phyloP scores from a whole-genome alignment of 2,113 vertebrate genomes.

The Tragelaphus scriptus region DNA sequence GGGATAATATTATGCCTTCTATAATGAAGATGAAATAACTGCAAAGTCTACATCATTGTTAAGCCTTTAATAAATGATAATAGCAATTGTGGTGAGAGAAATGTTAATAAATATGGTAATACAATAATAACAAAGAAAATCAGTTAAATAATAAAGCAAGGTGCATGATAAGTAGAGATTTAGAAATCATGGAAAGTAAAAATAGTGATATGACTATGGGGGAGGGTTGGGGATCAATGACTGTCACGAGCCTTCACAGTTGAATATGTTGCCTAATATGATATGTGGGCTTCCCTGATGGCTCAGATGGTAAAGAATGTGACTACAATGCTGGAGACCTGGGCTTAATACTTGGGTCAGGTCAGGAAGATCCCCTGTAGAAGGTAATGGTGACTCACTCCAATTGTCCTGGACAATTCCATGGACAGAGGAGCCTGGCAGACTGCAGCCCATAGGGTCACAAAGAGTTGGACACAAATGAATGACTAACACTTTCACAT shows the following conservation, averaged over 20 bases:
- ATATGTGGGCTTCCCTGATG: not conserved
- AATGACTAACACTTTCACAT: not conserved
- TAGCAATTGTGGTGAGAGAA: not conserved
- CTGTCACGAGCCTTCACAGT: not conserved
- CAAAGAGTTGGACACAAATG: not conserved
- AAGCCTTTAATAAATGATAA: not conserved
- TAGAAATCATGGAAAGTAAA: not conserved
- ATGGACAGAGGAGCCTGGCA: not conserved
- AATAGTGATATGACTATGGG: not conserved
- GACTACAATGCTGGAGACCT: not conserved
- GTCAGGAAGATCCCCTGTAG: not conserved
- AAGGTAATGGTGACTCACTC: not conserved
- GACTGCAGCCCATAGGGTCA: not conserved
- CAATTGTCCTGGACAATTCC: not conserved
- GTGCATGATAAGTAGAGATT: not conserved
- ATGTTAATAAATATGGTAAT: not conserved
- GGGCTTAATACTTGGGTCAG: not conserved
- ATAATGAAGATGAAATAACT: not conserved
- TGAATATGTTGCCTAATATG: not conserved
- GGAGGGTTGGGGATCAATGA: not conserved
- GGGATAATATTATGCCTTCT: not conserved
- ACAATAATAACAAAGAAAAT: not conserved
- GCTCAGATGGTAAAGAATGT: not conserved
- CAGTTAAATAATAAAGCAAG: not conserved
- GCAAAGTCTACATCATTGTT: not conserved